These are phyloP conservation scores for Brachyptera putata DNA, from an alignment of 2,888 invertebrate genomes.

Conservation along the genomic window DNA sequence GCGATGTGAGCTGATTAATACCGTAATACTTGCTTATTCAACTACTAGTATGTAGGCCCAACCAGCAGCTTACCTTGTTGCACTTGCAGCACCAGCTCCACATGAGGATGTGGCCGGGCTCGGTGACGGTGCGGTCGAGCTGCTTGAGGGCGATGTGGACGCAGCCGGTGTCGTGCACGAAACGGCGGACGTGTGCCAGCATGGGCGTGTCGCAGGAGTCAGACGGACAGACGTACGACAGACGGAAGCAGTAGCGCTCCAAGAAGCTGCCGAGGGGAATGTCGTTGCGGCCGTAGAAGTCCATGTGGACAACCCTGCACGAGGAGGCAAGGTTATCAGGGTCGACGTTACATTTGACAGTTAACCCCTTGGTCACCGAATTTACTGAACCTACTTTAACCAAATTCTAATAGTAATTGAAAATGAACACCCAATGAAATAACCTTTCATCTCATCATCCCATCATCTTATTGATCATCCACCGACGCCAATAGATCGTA, in stretches of 20 bases:
- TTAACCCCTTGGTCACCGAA: constrained; percentile 11
- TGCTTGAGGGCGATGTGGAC: constrained; percentile 66
- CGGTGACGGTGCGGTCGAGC: constrained; percentile 48
- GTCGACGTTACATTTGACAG: constrained; percentile 19
- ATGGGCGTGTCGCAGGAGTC: constrained; percentile 76
- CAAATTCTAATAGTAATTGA: no score
- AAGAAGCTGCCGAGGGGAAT: constrained; percentile 92
- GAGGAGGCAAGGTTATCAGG: constrained; percentile 22
- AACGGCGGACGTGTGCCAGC: constrained; percentile 81
- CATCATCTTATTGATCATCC: no score
- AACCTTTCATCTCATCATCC: no score
- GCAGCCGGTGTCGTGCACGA: constrained; percentile 87
- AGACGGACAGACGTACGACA: constrained; percentile 77
- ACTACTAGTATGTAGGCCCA: no score
- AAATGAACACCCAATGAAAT: no score
- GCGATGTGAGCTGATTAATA: no score
- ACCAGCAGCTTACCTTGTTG: constrained; percentile 51
- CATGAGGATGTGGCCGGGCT: constrained; percentile 61
- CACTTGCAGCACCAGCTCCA: constrained; percentile 78
- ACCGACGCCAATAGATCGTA: no score
- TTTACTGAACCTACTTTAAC: no score
- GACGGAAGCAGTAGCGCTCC: constrained; percentile 85
- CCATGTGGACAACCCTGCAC: constrained; percentile 81
- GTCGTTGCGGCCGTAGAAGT: constrained; percentile 92
- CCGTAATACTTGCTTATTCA: no score